Base-by-base conservation (phyloP, 1,140 invertebrate genomes). In the Brachystomella parvula region DNA sequence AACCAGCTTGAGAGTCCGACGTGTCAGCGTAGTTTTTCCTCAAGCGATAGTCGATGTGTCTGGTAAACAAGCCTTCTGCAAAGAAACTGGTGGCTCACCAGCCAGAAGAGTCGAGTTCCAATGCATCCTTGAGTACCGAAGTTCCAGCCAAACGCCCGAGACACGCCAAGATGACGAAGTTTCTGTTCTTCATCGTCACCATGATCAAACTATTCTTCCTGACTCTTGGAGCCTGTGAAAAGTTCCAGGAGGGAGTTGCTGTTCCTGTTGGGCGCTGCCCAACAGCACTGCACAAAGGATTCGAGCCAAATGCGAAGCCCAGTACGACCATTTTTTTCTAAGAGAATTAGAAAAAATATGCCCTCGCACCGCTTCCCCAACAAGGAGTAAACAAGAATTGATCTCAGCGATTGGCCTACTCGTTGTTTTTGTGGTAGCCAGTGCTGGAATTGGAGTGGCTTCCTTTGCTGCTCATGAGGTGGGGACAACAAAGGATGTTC, bases 311-410 rank as follows among this genome's bases (percentile, higher is more conserved):
- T 70, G 68, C 26, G 44, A 66, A 15, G 56, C 39, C 9, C 30
- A 66, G n/a, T 70, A 70, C 33, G 15, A 58, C 31, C 24, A 30
- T 1, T 26, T 66, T 2, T 70, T 70, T 26, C 39, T 65, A 9
- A 15, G 35, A 21, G 64, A 70, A 49, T 24, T 70, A 1, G 61
- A 63, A 29, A 66, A 66, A 32, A 66, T 70, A 3, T 70, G 68
- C 26, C 67, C 63, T n/a, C 19, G 1, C 3, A 3, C 30, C 1
- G 33, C 28, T 26, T 29, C n/a, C 26, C 1, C 1, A 6, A 59
- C 2, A 59, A 58, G 28, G 53, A n/a, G n/a, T n/a, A n/a, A n/a
- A n/a, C n/a, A 47, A 26, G 28, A 9, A 3, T 28, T 64, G 3
- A 29, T 57, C 26, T 6, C 39, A 2, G 56, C 17, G 0, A 9